A percentile compares a stretch with the other conserved stretches of the same genome.
Conservation (phyloP, 1,140 invertebrate species). For the Capitella teleta region DNA sequence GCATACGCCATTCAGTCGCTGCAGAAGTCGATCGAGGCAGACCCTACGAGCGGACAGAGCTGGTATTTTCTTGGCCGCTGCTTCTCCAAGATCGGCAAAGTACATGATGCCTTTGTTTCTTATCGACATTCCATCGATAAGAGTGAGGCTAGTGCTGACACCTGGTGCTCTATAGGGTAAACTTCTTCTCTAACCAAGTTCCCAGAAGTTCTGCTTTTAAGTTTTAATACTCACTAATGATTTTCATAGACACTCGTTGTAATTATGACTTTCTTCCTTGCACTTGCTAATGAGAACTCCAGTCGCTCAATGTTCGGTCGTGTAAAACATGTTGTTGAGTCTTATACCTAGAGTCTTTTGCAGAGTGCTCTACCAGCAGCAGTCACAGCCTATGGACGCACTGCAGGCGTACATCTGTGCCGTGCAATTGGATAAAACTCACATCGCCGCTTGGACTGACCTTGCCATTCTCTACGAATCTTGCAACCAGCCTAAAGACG, state of each 20-base stretch:
- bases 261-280: too few species aligned
- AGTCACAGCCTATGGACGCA: conserved; percentile 99
- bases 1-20: conserved; percentile 71
- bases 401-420: conserved; percentile 87
- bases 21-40: conserved; percentile 80
- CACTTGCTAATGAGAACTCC: too few species aligned
- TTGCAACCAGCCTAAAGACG: conserved; percentile 87
- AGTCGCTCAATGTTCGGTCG: too few species aligned
- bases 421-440: conserved; percentile 93
- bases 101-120: conserved; percentile 96
- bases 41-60: conserved; percentile 85
- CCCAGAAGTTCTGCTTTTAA: background rate
- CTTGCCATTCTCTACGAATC: conserved; percentile 92
- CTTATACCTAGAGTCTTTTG: too few species aligned
- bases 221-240: too few species aligned
- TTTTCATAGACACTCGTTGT: too few species aligned
- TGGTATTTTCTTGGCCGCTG: conserved; percentile 79
- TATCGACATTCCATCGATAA: conserved; percentile 99
- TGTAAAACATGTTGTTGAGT: too few species aligned
- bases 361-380: conserved; percentile 95
- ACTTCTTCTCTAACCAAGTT: conserved; percentile 16
- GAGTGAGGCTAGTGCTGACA: conserved; percentile 98
- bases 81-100: conserved; percentile 59
- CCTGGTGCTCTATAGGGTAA: conserved; percentile 98
- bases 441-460: conserved; percentile 97